Evolutionary conservation across 2,113 vertebrate genomes (phyloP), one percentile per base, ranked within the genome.

Genomic region (Ginglymostoma cirratum): DNA sequence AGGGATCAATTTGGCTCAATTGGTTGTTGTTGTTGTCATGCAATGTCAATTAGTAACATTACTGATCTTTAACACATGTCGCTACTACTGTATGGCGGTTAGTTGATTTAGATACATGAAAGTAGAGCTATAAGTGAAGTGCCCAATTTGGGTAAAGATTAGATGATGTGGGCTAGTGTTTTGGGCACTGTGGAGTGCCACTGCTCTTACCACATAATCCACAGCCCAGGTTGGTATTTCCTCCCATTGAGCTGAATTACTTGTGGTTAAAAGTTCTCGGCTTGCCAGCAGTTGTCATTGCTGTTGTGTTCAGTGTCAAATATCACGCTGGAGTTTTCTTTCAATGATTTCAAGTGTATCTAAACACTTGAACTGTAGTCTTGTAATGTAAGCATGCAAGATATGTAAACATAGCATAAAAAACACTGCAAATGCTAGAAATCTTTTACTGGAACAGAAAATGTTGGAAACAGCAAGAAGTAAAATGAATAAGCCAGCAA

Each of bases 231-330:
- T 10, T 17, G 94, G 66, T 96, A 55, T 96, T 96, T 90, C 96
- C 24, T 48, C 67, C 55, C 96, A 93, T 48, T 0, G 0, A 34
- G 92, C 0, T 19, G 19, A 24, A n/a, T 34, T 0, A 0, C 69
- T n/a, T 83, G 96, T 52, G 27, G 0, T 0, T 96, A 96, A 38
- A 96, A 96, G 95, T 65, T 95, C 0, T 1, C 69, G 24, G 85
- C 96, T 96, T 96, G n/a, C 96, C 96, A 96, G 24, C 87, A 90
- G 55, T 30, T 8, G 8, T 10, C 0, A 0, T 0, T 89, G 92
- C 30, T 97, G 93, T 94, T 70, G 19, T 72, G 34, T 48, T 95
- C 23, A 52, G 12, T 72, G 94, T 52, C 67, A 70, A 72, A 69
- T 95, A 34, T 95, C 52, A 52, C 45, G 27, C 42, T 70, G 69